Percentiles rank a stretch among this genome's conserved stretches.
Evolutionary conservation across 2,113 vertebrate species (phyloP).

Genomic region (Girardinichthys multiradiatus): DNA sequence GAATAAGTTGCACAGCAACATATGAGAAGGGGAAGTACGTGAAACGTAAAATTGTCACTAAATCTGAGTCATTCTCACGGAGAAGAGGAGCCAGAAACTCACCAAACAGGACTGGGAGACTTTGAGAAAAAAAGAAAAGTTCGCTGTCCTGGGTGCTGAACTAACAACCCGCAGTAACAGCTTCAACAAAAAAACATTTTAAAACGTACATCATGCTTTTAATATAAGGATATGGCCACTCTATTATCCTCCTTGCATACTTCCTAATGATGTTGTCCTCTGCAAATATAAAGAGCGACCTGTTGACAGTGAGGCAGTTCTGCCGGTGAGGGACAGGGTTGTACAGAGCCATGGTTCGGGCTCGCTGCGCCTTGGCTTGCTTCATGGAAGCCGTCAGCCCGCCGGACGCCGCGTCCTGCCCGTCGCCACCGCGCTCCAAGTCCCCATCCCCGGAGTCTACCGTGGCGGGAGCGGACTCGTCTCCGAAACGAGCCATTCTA

Average conservation of each 20-base stretch:
- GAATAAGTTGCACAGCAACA: conserved; percentile 34
- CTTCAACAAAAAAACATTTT: conserved; percentile 1
- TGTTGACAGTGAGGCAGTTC: conserved; percentile 99
- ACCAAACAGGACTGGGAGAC: no score
- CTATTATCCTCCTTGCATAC: conserved; percentile 93
- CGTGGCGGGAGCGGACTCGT: conserved; percentile 86
- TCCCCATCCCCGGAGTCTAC: conserved; percentile 88
- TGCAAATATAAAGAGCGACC: conserved; percentile 96
- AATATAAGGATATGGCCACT: conserved; percentile 98
- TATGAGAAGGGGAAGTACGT: not conserved
- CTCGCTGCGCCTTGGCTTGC: conserved; percentile 95
- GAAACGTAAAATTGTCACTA: not conserved
- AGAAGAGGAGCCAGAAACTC: not conserved
- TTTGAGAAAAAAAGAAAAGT: not conserved
- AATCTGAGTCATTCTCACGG: not conserved
- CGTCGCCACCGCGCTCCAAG: conserved; percentile 86
- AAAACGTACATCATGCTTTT: not conserved
- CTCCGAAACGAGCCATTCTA: conserved; percentile 98
- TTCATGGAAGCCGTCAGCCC: conserved; percentile 87
- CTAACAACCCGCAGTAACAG: not conserved
- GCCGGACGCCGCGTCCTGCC: conserved; percentile 81
- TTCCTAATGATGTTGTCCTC: conserved; percentile 97
- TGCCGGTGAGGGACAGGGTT: conserved; percentile 94
- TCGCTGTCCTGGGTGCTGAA: conserved; percentile 71
- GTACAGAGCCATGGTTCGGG: conserved; percentile 97